Percentiles rank a stretch among this genome's conserved stretches.
phyloP scores from a whole-genome alignment of 2,888 invertebrate genomes.

The Dynastes hyllus region DNA sequence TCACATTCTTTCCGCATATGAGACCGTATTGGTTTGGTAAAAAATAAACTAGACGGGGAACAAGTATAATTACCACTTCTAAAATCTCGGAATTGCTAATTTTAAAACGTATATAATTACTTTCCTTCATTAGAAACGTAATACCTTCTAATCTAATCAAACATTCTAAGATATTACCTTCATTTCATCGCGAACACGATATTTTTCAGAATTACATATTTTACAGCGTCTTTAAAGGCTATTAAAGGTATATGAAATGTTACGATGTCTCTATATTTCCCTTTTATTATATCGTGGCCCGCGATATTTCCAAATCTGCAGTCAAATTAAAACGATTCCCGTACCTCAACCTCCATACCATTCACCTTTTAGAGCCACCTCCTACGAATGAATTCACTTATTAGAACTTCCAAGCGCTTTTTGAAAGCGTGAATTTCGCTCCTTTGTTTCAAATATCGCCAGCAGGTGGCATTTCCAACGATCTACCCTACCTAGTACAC shows the following conservation, averaged over 20 bases:
- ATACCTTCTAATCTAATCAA: no score
- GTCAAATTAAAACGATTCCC: slow-evolving; percentile 20
- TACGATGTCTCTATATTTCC: neutral
- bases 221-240: neutral
- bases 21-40: no score
- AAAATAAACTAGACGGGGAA: no score
- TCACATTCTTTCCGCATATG: no score
- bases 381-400: slow-evolving; percentile 13
- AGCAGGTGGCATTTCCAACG: neutral
- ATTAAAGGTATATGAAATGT: neutral
- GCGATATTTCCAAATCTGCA: neutral
- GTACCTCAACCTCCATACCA: neutral
- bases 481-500: neutral
- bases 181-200: no score
- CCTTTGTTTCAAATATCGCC: slow-evolving; percentile 1
- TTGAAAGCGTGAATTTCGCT: neutral
- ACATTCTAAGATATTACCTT: no score
- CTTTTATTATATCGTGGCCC: slow-evolving; percentile 9
- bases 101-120: no score
- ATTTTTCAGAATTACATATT: no score
- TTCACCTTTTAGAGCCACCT: neutral
- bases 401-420: neutral
- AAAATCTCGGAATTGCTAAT: no score
- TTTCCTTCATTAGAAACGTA: no score
- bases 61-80: no score